Evolutionary conservation across 2,797 vertebrate species (phyloP), one percentile per base, ranked within the genome.

Genomic region (Dendrocincla tyrannina): DNA sequence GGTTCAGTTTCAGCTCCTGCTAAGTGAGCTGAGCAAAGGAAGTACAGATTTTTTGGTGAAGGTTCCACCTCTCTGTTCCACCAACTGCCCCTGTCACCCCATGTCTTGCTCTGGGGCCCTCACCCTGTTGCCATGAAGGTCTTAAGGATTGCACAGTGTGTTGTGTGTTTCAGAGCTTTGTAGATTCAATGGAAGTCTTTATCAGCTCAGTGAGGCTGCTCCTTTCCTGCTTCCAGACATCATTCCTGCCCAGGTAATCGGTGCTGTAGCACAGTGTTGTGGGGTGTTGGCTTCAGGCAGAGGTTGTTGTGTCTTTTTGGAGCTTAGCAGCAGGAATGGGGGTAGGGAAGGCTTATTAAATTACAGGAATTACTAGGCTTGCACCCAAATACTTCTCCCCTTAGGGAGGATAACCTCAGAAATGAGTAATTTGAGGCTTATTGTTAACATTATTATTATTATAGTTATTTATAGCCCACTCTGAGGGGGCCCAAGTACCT

Each of bases 71-170:
- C 19, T 13, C 46, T 28, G 37, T 20, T 23, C 41, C 47, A n/a
- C 17, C 70, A 66, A 0, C 22, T 56, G 12, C 13, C 33, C 9
- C 1, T 3, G 28, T 22, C 12, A 4, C 30, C 35, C 77, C 5
- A 0, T 7, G 2, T 15, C 73, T 5, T 39, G 10, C 63, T 64
- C 35, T 44, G 88, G 62, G 64, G 11, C 19, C 14, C 22, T 67
- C 66, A 10, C 35, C 49, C 25, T 32, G 64, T 55, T 41, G 28
- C 66, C 60, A 52, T 3, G 24, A n/a, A 18, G 30, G 3, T 8
- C 30, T 17, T 0, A 4, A 41, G 47, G 60, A 6, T 15, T 13
- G 47, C 12, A 4, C 0, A 7, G 56, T 3, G 23, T 3, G 28
- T 15, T 11, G 56, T 4, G 25, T 3, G 32, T 15, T 12, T 5